phyloP scores from a whole-genome alignment of 92 coral and sea anemone genomes.

The Ricordea florida region DNA sequence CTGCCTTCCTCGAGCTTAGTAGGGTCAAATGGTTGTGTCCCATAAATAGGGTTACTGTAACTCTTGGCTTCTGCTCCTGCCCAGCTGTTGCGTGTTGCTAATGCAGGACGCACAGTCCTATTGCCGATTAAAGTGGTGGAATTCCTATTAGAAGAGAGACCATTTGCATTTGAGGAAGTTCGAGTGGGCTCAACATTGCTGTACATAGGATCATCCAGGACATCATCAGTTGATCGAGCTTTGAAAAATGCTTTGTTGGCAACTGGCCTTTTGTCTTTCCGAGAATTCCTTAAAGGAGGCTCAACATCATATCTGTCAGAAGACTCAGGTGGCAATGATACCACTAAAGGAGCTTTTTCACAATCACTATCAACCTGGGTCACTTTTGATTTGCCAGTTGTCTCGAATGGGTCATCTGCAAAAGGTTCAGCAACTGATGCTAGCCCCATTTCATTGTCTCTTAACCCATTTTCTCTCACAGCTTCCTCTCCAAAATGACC shows the following conservation, averaged over 20 bases:
- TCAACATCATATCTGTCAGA: conserved; percentile 8
- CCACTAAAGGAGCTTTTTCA: conserved; percentile 16
- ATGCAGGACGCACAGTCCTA: conserved; percentile 35
- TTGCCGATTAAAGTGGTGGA: background rate
- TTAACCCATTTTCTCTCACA: conserved; percentile 66
- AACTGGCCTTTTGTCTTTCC: background rate
- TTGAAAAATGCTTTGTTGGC: conserved; percentile 35
- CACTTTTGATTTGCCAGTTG: background rate
- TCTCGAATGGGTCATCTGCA: conserved; percentile 79
- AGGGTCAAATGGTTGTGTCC: conserved; percentile 62
- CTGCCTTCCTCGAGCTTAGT: conserved; percentile 52
- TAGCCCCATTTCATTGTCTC: conserved; percentile 7
- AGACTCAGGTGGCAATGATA: conserved; percentile 9
- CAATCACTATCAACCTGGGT: conserved; percentile 9
- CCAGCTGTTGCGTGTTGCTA: conserved; percentile 72
- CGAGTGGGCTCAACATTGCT: conserved; percentile 11
- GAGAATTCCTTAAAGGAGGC: background rate
- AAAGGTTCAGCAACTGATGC: conserved; percentile 76
- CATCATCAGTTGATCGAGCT: conserved; percentile 68
- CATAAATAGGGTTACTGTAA: conserved; percentile 91
- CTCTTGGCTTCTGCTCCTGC: conserved; percentile 79
- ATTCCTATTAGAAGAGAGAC: background rate
- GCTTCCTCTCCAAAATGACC: background rate
- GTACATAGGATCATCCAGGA: conserved; percentile 36
- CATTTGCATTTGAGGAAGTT: conserved; percentile 33